Percentiles rank a stretch among this genome's conserved stretches.
These are phyloP conservation scores for Corythornis leucogaster DNA, from an alignment of 2,797 vertebrate species.

Conservation along the genomic window DNA sequence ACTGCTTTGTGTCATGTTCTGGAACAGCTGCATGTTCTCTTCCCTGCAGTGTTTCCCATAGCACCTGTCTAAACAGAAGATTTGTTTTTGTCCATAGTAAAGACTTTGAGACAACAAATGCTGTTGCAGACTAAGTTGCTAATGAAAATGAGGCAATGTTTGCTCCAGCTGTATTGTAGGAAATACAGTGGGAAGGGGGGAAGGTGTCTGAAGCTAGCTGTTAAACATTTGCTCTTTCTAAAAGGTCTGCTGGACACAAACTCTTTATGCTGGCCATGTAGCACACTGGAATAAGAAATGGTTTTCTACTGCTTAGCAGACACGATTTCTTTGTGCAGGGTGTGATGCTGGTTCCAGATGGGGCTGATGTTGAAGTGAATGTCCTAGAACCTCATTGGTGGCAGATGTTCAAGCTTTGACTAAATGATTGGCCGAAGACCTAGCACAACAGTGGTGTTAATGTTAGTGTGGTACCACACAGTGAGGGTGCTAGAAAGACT, in stretches of 20 bases:
- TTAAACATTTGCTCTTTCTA: background rate
- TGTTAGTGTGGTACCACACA: background rate
- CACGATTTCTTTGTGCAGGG: background rate
- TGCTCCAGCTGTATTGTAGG: background rate
- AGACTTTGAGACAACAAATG: background rate
- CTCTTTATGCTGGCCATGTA: background rate
- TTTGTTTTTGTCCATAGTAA: background rate
- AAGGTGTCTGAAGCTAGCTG: background rate
- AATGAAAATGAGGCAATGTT: background rate
- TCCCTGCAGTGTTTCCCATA: background rate
- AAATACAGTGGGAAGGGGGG: background rate
- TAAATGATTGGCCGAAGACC: background rate
- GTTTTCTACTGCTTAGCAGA: background rate
- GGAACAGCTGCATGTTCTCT: background rate
- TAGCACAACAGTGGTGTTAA: background rate
- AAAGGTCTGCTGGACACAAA: background rate
- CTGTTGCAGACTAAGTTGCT: background rate
- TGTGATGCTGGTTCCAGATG: background rate
- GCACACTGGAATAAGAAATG: background rate
- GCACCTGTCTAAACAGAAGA: constrained; percentile 13
- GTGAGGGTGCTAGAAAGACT: background rate
- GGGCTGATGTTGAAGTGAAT: background rate
- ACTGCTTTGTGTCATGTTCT: background rate
- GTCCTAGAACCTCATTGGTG: background rate
- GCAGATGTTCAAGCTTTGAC: background rate